phyloP scores from a whole-genome alignment of 2,888 invertebrate species.

The Nysson spinosus region DNA sequence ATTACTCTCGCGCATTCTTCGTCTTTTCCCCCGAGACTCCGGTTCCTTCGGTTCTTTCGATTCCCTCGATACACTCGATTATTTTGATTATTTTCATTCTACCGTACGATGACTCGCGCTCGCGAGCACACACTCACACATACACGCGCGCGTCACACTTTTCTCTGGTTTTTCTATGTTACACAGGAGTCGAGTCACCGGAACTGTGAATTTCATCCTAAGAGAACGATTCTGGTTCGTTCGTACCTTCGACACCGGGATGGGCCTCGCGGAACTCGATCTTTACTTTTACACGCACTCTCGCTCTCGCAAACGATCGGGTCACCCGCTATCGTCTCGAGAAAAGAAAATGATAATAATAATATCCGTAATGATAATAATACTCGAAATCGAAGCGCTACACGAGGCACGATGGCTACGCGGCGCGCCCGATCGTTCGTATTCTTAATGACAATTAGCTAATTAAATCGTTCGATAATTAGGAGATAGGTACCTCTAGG shows the following conservation, averaged over 20 bases:
- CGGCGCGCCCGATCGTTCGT: slow-evolving; percentile 38
- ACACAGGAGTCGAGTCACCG: no score
- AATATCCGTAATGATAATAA: slow-evolving; percentile 58
- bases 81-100: no score
- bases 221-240: no score
- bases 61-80: background rate
- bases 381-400: slow-evolving; percentile 54
- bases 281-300: background rate
- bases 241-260: no score
- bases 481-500: slow-evolving; percentile 67
- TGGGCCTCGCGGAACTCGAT: background rate
- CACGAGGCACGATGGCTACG: slow-evolving; percentile 11
- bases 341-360: slow-evolving; percentile 42
- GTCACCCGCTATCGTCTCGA: slow-evolving; percentile 4
- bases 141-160: no score
- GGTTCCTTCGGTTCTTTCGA: background rate
- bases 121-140: no score
- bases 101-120: no score
- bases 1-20: slow-evolving; percentile 47
- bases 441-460: slow-evolving; percentile 62
- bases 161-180: no score
- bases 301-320: slow-evolving; percentile 23
- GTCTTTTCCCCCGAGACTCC: slow-evolving; percentile 4
- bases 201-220: no score
- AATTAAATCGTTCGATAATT: slow-evolving; percentile 62